Percentiles rank a stretch among this genome's conserved stretches.
Evolutionary conservation across 1,140 invertebrate species (phyloP).

Genomic region (Musca vetustissima): DNA sequence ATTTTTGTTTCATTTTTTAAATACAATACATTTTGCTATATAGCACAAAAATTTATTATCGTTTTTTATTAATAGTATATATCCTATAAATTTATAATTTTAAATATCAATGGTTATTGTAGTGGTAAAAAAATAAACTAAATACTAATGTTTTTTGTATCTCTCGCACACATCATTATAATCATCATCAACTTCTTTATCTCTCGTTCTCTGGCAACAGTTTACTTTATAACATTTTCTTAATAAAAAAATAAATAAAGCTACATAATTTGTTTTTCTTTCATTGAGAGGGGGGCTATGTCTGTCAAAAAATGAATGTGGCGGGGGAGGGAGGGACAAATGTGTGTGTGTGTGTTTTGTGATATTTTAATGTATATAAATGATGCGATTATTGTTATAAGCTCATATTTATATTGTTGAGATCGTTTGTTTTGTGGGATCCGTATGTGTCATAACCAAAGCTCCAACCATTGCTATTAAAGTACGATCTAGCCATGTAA

Average conservation of each 20-base stretch:
- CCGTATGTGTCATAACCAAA: slow-evolving; percentile 54
- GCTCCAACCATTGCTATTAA: slow-evolving; percentile 74
- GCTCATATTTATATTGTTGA: slow-evolving; percentile 13
- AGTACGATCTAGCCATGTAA: slow-evolving; percentile 88
- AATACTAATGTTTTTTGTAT: too few relatives aligned
- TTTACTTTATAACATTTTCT: neutral
- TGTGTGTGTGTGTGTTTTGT: neutral
- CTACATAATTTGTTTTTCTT: neutral
- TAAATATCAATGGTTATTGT: too few relatives aligned
- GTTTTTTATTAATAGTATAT: too few relatives aligned
- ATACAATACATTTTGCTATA: too few relatives aligned
- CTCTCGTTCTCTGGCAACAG: too few relatives aligned
- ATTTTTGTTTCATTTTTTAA: too few relatives aligned
- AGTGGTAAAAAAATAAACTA: too few relatives aligned
- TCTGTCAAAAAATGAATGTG: neutral
- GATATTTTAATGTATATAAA: slow-evolving; percentile 11
- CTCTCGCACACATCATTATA: too few relatives aligned
- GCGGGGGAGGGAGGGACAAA: neutral
- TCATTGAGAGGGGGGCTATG: too few relatives aligned
- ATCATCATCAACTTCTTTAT: too few relatives aligned
- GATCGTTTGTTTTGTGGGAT: slow-evolving; percentile 29
- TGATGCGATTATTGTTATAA: slow-evolving; percentile 4
- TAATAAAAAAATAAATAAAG: neutral
- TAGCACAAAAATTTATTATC: too few relatives aligned
- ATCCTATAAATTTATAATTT: too few relatives aligned